phyloP scores from a whole-genome alignment of 2,113 vertebrate species.

The Neogobius melanostomus region DNA sequence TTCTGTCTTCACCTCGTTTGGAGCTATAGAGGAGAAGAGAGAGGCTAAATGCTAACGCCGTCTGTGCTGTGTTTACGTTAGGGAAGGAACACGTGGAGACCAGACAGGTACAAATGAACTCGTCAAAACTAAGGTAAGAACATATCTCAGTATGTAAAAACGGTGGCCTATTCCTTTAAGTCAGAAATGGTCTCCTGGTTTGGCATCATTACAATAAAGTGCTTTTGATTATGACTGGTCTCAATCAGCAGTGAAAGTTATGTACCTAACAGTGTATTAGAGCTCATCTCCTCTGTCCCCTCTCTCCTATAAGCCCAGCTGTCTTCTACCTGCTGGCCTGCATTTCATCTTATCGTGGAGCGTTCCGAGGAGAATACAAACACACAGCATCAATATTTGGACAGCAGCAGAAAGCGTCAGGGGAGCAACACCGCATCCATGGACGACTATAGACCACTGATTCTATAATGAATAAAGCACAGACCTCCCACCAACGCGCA shows the following conservation, averaged over 20 bases:
- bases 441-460: constrained; percentile 37
- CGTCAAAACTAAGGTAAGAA: no score
- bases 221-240: no score
- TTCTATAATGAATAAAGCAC: constrained; percentile 58
- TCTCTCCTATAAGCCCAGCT: neutral
- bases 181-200: no score
- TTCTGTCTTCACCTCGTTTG: no score
- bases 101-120: no score
- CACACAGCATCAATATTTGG: constrained; percentile 66
- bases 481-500: constrained; percentile 51
- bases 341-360: constrained; percentile 63
- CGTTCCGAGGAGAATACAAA: constrained; percentile 53
- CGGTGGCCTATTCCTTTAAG: no score
- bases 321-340: constrained; percentile 51
- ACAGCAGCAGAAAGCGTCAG: constrained; percentile 49
- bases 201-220: no score
- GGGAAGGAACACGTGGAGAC: no score
- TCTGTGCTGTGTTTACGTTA: no score
- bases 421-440: constrained; percentile 46
- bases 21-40: no score
- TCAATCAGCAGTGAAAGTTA: neutral
- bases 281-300: neutral
- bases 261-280: constrained; percentile 11
- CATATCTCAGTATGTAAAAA: no score
- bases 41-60: no score